Base-by-base conservation (phyloP, 2,888 invertebrate species). In the Polydesmus complanatus region DNA sequence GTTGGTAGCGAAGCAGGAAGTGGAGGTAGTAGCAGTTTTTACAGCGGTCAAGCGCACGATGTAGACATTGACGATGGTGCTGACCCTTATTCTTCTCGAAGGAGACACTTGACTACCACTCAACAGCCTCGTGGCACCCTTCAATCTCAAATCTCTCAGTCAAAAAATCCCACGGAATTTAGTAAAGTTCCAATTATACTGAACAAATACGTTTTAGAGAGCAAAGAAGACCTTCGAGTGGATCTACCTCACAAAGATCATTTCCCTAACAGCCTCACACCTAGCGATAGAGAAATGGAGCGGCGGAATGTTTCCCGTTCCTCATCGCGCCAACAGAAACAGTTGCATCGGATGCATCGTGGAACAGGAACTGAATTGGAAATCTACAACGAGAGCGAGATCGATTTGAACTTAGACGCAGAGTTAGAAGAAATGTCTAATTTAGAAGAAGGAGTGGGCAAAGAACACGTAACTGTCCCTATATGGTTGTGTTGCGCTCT, bases 401-500 rank as follows among this genome's bases (percentile, higher is more conserved):
- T 2, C 27, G 22, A 49, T 1, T 22, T 37, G 19, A 27, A 27
- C 8, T 55, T 48, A 27, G 54, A 51, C 25, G 14, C 11, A 21
- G 56, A 61, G 48, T 37, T 18, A 14, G 58, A 57, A n/a, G 58
- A 58, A 21, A 14, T 56, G 37, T 27, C 52, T 27, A 54, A 61
- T n/a, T 47, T 53, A 18, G 68, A 67, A 19, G 66, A 66, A 2
- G 63, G 61, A 58, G 62, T 25, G 64, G 64, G 18, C 75, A 76
- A 54, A 80, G 78, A 57, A 80, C 80, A 68, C 66, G 67, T 64
- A 50, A 69, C 68, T 23, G 68, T 69, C 2, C 69, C 69, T 3
- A 67, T 69, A 22, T 89, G 89, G 88, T 74, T 91, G 62, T 91
- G 91, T 73, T 86, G 91, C 60, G 85, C 87, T 69, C 79, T 92